Evolutionary conservation across 2,888 invertebrate genomes (phyloP).

Genomic region (Junonia oenone): DNA sequence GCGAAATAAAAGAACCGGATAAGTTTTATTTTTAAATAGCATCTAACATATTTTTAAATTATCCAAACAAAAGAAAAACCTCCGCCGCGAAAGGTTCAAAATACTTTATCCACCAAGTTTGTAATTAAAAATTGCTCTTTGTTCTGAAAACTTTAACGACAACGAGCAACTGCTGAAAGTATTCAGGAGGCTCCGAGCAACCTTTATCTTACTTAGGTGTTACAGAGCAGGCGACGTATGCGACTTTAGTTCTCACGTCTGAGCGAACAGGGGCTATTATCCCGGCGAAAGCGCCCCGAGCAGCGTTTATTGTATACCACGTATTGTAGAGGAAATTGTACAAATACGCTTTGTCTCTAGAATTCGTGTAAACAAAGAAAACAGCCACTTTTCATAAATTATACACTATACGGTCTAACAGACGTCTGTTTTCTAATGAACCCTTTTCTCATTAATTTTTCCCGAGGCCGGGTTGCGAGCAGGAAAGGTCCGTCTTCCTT

Average conservation of each 20-base stretch:
- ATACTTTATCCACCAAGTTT: constrained; percentile 28
- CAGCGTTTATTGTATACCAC: constrained; percentile 10
- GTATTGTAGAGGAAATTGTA: constrained; percentile 10
- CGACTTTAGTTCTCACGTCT: neutral
- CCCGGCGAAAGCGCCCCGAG: neutral
- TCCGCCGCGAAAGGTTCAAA: constrained; percentile 19
- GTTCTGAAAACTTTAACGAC: constrained; percentile 29
- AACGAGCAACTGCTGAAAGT: constrained; percentile 20
- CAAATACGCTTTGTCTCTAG: constrained; percentile 11
- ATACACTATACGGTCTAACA: constrained; percentile 10
- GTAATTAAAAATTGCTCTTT: constrained; percentile 32
- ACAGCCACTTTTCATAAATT: constrained; percentile 7
- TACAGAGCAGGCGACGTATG: constrained; percentile 4
- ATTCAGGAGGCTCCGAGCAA: constrained; percentile 20
- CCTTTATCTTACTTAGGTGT: constrained; percentile 18
- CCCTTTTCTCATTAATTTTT: constrained; percentile 17
- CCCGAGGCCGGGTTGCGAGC: constrained; percentile 37
- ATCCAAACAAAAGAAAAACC: constrained; percentile 14
- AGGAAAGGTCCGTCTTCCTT: constrained; percentile 62
- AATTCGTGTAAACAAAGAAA: constrained; percentile 10
- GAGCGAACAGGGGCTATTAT: neutral
- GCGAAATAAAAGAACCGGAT: neutral
- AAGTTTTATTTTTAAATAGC: constrained; percentile 3
- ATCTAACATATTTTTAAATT: constrained; percentile 20
- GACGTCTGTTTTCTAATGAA: constrained; percentile 11